Base-by-base conservation (phyloP, 2,888 invertebrate species). In the Orthosia gracilis region DNA sequence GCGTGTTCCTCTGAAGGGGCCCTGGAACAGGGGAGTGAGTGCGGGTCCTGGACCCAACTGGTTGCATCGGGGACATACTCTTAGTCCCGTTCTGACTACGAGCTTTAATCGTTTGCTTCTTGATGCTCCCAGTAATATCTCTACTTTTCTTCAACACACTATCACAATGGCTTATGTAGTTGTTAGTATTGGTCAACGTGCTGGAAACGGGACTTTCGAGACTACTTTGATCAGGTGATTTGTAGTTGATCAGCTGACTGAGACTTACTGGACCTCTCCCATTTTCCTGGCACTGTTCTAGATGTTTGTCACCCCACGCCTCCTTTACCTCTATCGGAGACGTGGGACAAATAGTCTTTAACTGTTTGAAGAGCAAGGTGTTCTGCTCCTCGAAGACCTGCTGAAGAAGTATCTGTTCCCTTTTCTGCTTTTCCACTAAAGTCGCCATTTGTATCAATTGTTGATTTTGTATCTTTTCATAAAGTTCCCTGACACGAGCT, bases 371-470 rank as follows among this genome's bases (percentile, higher is more conserved):
- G 2, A 98, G 91, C 74, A 97, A 91, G 78, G 95, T 96, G 87
- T 98, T 97, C 88, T 98, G 98, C 65, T 97, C 97, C 81, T 97
- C 97, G 85, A 98, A 98, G 59, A 97, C 96, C 86, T 97, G 96
- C 85, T 97, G 97, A 82, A 98, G 92, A 45, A 97, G 91, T 63
- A 96, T 91, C 86, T 98, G 97, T 88, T 98, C 98, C 64, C 94
- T 95, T 75, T 97, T 97, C 88, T 98, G 98, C 71, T 97, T 97
- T 52, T 97, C 96, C 4, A 98, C 94, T 67, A 98, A 90, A 69
- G 96, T 97, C 0, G 96, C 93, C 96, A 98, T 97, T 89, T 97
- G 97, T 55, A 96, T 92, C 12, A 97, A 96, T 88, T 98, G 98
- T 80, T 97, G 97, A 52, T 97, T 97, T 85, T 97, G 97, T 78